A percentile compares a stretch with the other conserved stretches of the same genome.
Evolutionary conservation across 2,888 invertebrate genomes (phyloP).

Genomic region (Acanthosepion pharaonis): DNA sequence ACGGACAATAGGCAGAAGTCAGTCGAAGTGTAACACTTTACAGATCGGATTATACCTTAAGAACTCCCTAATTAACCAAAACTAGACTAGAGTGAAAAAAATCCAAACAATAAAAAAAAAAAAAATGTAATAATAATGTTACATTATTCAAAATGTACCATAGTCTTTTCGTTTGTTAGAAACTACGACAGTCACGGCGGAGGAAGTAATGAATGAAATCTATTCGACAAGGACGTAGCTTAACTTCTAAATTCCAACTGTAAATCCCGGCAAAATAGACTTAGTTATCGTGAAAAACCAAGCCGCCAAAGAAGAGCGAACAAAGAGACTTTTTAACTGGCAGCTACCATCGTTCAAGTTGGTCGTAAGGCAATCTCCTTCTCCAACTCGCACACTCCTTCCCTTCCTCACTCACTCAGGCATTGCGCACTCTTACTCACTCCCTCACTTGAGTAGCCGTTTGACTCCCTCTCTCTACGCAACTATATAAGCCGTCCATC

Average conservation of each 20-base stretch:
- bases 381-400: conserved; percentile 39
- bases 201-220: conserved; percentile 40
- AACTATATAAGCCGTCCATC: conserved; percentile 38
- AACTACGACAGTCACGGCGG: conserved; percentile 25
- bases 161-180: conserved; percentile 11
- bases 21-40: background rate
- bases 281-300: background rate
- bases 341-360: background rate
- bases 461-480: conserved; percentile 41
- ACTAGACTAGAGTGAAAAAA: background rate
- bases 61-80: background rate
- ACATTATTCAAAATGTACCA: conserved; percentile 38
- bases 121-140: conserved; percentile 44
- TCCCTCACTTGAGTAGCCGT: conserved; percentile 24
- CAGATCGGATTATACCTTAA: background rate
- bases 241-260: background rate
- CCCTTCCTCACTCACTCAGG: conserved; percentile 41
- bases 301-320: background rate
- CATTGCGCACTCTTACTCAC: conserved; percentile 37
- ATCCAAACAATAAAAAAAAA: background rate
- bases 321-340: background rate
- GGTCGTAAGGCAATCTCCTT: background rate
- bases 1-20: background rate
- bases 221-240: conserved; percentile 9
- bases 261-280: background rate